Evolutionary conservation across 2,113 vertebrate genomes (phyloP), one percentile per base, ranked within the genome.

Genomic region (Phalacrocorax brasilianus): DNA sequence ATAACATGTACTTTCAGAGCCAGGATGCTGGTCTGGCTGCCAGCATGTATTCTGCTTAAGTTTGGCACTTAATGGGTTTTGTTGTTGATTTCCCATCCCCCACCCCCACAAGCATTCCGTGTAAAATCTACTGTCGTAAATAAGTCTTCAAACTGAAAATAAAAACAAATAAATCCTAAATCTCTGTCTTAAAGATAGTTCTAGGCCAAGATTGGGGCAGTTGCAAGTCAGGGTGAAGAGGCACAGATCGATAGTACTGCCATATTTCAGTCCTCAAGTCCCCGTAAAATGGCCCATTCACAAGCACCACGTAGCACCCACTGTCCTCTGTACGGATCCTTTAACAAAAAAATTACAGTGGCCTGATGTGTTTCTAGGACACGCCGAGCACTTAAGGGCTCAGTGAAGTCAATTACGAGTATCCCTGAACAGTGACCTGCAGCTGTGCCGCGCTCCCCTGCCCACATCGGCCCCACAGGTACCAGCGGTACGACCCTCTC

Each of bases 401-500:
- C 38, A 5, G 42, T 22, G 77, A 67, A 33, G 49, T 42, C 8
- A 23, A 2, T n/a, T 4, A 11, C 1, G 6, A 15, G 28, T 33
- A 11, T 55, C 47, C 63, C 71, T 40, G 71, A 12, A 16, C 1
- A 33, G 44, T 14, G 38, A 9, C 6, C 62, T 16, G 76, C 6
- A 33, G 82, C 53, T 62, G 78, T 11, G 30, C 24, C 24, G 12
- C n/a, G 50, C 33, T 49, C 8, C 33, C 24, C 30, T 81, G 52
- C 32, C 38, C n/a, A 32, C 12, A 2, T n/a, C 32, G 1, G 47
- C 5, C 8, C 61, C 24, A 1, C 24, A 35, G 0, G 0, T 24
- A 6, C 47, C 18, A 2, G 1, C 0, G 8, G 27, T 33, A 10
- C 23, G 14, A 71, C 40, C 76, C 79, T 61, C 44, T 38, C 53